Evolutionary conservation across 2,888 invertebrate species (phyloP).

Genomic region (Seladonia tumulorum): DNA sequence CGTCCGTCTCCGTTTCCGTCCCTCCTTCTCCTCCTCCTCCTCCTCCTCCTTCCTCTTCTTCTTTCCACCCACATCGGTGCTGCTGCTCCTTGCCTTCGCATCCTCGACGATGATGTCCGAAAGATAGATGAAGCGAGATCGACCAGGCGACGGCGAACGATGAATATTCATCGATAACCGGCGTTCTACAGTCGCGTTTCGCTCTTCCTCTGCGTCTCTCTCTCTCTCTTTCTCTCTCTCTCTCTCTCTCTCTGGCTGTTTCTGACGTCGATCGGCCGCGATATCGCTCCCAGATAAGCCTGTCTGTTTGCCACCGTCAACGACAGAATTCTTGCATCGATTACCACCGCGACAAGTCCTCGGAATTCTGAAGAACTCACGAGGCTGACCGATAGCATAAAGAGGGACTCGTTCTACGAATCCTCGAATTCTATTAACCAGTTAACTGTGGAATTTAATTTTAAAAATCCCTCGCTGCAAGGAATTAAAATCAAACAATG

Average conservation of each 20-base stretch:
- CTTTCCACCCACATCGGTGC: constrained; percentile 22
- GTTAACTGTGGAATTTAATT: too few relatives aligned
- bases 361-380: not conserved
- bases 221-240: not conserved
- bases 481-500: too few relatives aligned
- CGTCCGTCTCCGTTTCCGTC: constrained; percentile 39
- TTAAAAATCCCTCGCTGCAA: too few relatives aligned
- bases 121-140: constrained; percentile 42
- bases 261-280: constrained; percentile 56
- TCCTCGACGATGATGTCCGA: constrained; percentile 28
- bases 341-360: not conserved
- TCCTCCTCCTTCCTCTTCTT: constrained; percentile 4
- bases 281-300: constrained; percentile 51
- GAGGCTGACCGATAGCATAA: not conserved
- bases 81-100: not conserved
- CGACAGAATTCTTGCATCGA: constrained; percentile 6
- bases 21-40: constrained; percentile 16
- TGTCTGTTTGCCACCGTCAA: constrained; percentile 5
- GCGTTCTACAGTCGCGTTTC: constrained; percentile 53
- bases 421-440: too few relatives aligned
- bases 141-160: constrained; percentile 39
- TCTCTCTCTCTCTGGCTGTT: not conserved
- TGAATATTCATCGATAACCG: constrained; percentile 73
- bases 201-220: not conserved
- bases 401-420: not conserved